Percentiles rank a stretch among this genome's conserved stretches.
Evolutionary conservation across 2,113 vertebrate species (phyloP).

Genomic region (Tychaedon coryphoeus): DNA sequence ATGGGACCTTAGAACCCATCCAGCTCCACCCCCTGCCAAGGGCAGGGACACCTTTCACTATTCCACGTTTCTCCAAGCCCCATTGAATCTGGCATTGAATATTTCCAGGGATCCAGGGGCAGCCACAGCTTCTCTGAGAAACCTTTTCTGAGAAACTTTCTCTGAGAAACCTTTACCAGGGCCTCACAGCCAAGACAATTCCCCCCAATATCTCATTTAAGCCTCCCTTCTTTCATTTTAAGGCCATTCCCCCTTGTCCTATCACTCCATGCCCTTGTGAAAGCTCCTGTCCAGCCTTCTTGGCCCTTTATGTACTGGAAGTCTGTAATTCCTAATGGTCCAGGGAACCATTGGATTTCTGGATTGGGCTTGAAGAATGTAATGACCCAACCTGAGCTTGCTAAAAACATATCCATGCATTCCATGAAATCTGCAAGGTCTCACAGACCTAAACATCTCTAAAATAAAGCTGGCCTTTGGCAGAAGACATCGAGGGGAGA

Average conservation of each 20-base stretch:
- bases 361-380: background rate
- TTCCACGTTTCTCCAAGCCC: background rate
- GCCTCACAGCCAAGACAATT: background rate
- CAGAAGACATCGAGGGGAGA: background rate
- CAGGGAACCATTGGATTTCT: background rate
- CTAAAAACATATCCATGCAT: background rate
- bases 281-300: background rate
- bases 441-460: background rate
- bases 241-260: background rate
- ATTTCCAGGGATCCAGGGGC: background rate
- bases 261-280: background rate
- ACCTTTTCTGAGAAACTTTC: background rate
- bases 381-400: background rate
- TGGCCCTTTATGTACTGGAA: background rate
- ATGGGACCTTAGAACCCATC: background rate
- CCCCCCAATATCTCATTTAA: background rate
- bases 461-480: background rate
- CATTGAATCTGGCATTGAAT: accelerated
- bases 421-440: background rate
- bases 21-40: background rate
- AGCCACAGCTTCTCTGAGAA: background rate
- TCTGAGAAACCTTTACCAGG: background rate
- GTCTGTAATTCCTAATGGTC: background rate
- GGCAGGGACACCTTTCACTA: background rate
- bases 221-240: background rate